Base-by-base conservation (phyloP, 2,113 vertebrate species). In the Chitala chitala region DNA sequence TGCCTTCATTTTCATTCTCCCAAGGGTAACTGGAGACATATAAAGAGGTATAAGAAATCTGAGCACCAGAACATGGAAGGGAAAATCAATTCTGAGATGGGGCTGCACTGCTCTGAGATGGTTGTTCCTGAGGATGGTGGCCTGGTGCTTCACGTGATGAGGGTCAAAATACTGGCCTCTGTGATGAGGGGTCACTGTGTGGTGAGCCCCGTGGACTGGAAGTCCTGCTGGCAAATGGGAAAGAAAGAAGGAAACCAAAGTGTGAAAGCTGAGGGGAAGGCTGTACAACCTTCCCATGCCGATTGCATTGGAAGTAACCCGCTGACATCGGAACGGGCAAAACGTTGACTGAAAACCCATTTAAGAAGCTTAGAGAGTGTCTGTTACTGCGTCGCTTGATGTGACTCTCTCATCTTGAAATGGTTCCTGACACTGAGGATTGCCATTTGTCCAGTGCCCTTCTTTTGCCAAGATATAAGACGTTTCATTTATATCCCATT, bases 1-100 rank as follows among this genome's bases (percentile, higher is more conserved):
- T 51, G 29, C 5, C 44, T 69, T 53, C 13, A 29, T 69, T 72
- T 72, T 61, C 55, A 59, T 61, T 72, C 48, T 72, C 71, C 38
- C 54, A 59, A 40, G 8, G 40, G n/a, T 72, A 42, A 59, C 42
- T 72, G 20, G 40, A 72, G 54, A 59, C 71, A 72, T 72, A 48
- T 15, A 72, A 72, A 66, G 36, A 44, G 64, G 24, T 66, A 66
- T 66, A 31, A 72, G 71, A 72, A 72, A 61, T 46, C 71, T 59
- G 71, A 48, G 55, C 22, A 15, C 24, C 55, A 50, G 38, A 44
- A 48, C 36, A 44, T 4, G 12, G 12, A 71, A 8, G 17, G 54
- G 24, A 61, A 72, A 72, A 72, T 72, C 71, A 72, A 72, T 72
- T 20, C 54, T 48, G 55, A 26, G 40, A 29, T 10, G 53, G n/a